These are phyloP conservation scores for Plecturocebus donacophilus DNA, from an alignment of 2,113 vertebrate genomes.

Conservation along the genomic window DNA sequence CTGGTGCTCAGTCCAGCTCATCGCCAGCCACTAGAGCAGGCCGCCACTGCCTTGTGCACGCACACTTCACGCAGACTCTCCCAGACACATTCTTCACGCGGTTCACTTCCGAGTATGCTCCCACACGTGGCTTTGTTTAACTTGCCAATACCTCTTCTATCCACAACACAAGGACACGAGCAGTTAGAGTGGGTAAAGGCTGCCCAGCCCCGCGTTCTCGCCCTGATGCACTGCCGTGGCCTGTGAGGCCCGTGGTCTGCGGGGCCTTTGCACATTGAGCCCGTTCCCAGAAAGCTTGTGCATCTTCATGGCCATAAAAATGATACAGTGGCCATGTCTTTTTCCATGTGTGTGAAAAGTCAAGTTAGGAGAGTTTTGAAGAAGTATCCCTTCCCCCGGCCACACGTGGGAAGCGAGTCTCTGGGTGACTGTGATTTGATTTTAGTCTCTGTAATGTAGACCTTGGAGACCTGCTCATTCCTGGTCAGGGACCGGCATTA, in stretches of 20 bases:
- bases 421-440: too few relatives aligned
- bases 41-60: neutral
- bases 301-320: neutral
- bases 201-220: neutral
- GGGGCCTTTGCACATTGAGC: neutral
- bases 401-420: accelerated
- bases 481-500: neutral
- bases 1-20: neutral
- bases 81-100: neutral
- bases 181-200: neutral
- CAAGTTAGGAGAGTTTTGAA: neutral
- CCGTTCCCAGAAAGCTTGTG: neutral
- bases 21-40: neutral
- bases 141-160: neutral
- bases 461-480: too few relatives aligned
- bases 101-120: neutral
- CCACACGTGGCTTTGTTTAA: neutral
- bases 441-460: neutral
- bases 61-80: neutral
- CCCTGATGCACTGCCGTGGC: accelerated
- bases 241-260: too few relatives aligned
- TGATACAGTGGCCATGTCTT: neutral
- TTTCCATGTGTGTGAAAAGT: neutral
- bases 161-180: neutral
- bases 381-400: accelerated